Evolutionary conservation across 2,888 invertebrate genomes (phyloP), one percentile per base, ranked within the genome.

Genomic region (Polia nebulosa): DNA sequence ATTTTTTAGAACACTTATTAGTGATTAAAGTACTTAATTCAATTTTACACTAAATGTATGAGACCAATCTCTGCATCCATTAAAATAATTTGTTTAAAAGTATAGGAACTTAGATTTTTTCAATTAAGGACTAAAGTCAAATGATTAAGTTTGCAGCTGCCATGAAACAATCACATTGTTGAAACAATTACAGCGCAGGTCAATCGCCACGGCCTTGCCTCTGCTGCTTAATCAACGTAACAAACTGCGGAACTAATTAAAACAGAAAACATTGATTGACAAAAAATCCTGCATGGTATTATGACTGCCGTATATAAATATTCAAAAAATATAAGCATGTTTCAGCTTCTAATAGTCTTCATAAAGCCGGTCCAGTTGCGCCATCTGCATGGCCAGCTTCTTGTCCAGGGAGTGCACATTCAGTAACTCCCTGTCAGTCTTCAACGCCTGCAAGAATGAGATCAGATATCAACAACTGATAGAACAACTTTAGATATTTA

Each of bases 361-460:
- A 57, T 82, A 84, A 9, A 85, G 65, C 8, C 84, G 76, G 11
- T 88, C 83, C 4, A 91, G 41, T 0, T 80, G 79, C 13, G 88
- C 85, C 57, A 89, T 80, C 56, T 87, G 83, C 56, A 78, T 69
- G 0, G 83, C 85, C 15, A 91, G 76, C 34, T 85, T 85, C 51
- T 84, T 82, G 67, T 91, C 90, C 17, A 89, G 65, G 3, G 65
- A 57, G 51, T 87, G 87, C n/a, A 91, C 76, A 32, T 88, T 85
- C n/a, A 85, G 76, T 55, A 91, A 52, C 22, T 83, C 71, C 41
- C 85, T 84, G 41, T 90, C 86, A 0, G 89, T 87, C n/a, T 88
- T 82, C 56, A 83, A 32, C 0, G 84, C 85, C 91, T 91, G 83
- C 41, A 70, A 68, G n/a, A 25, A 68, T 53, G 1, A 9, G 27